Base-by-base conservation (phyloP, 1,140 invertebrate species). In the Diabrotica virgifera region DNA sequence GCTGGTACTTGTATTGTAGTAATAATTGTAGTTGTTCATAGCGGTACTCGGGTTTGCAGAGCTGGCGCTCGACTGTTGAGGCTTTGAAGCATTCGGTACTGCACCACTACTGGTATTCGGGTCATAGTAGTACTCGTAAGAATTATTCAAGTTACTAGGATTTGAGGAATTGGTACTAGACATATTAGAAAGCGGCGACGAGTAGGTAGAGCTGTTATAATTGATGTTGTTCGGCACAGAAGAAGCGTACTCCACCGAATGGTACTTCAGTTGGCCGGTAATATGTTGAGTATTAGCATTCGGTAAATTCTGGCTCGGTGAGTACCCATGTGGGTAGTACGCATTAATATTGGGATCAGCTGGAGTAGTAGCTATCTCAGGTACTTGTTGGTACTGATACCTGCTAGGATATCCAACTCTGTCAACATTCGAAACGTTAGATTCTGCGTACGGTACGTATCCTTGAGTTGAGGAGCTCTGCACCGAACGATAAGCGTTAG, bases 401-500 rank as follows among this genome's bases (percentile, higher is more conserved):
- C 46, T 9, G 0, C 53, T 60, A 24, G 62, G 52, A 63, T 67
- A 67, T 8, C 24, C 51, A 7, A 11, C 24, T 2, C n/a, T 24
- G 24, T 51, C 13, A 51, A 6, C 51, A 46, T 55, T 14, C n/a
- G 13, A 10, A 9, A 52, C n/a, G n/a, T 46, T 46, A 5, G 8
- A 10, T 10, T 62, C 37, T 67, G 65, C 54, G 52, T 50, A 35
- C 63, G 61, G 14, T 13, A 50, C 37, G 37, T n/a, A 9, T 10
- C 40, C 40, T 8, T 8, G n/a, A n/a, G 38, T n/a, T 35, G 61
- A 59, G 14, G 52, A 63, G 36, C 65, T 70, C 7, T 70, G 62
- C 55, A 70, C 63, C 4, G 70, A 64, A 24, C 68, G 66, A 62
- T 74, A 74, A 2, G 68, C 67, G 63, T 67, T 70, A 24, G 68